These are phyloP conservation scores for Phyllotis vaccarum DNA, from an alignment of 2,797 vertebrate species.

Conservation along the genomic window DNA sequence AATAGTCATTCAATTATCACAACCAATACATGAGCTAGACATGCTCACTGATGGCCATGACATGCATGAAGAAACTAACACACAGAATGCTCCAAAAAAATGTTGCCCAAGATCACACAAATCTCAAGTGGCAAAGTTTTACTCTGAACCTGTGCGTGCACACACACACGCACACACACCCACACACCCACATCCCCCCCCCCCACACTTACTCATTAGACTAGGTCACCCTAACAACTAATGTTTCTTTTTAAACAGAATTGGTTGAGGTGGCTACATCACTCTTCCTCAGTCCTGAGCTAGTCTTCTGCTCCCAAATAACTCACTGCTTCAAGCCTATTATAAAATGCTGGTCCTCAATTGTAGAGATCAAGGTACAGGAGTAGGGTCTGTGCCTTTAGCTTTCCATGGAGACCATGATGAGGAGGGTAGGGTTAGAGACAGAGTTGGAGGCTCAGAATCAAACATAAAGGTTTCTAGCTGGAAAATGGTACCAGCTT, in stretches of 20 bases:
- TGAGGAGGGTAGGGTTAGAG: background rate
- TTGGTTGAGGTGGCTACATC: background rate
- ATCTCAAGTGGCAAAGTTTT: background rate
- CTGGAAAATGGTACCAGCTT: background rate
- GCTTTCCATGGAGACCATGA: background rate
- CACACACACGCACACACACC: background rate
- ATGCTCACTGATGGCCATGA: background rate
- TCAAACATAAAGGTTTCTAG: background rate
- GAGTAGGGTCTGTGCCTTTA: background rate
- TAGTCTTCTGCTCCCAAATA: no score
- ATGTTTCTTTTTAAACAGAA: background rate
- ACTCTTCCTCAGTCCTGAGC: background rate
- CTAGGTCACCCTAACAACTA: background rate
- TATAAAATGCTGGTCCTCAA: background rate
- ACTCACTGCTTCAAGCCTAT: background rate
- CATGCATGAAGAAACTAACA: background rate
- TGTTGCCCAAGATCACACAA: background rate
- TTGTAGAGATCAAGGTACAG: background rate
- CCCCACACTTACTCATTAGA: background rate
- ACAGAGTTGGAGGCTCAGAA: background rate
- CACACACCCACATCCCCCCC: background rate
- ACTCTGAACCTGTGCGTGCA: background rate
- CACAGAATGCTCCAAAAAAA: background rate
- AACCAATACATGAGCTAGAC: background rate
- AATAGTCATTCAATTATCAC: background rate